Percentiles rank a stretch among this genome's conserved stretches.
These are phyloP conservation scores for Astreopora myriophthalma DNA, from an alignment of 64 coral and sea anemone genomes.

Conservation along the genomic window DNA sequence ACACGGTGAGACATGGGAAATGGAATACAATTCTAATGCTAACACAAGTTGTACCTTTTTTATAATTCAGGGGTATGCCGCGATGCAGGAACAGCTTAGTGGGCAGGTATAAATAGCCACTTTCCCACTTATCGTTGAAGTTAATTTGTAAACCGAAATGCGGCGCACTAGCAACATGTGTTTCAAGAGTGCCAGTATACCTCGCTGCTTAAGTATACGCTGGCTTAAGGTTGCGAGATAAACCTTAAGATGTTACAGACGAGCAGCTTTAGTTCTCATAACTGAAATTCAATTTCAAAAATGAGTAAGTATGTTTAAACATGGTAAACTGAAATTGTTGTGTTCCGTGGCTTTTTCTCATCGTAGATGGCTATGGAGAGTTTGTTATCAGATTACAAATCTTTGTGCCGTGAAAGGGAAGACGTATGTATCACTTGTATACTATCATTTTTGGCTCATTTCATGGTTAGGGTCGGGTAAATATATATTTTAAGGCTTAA, in stretches of 20 bases:
- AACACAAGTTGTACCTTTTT: neutral
- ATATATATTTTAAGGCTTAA: neutral
- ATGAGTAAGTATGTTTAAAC: neutral
- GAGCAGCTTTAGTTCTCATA: no score
- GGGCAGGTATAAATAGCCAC: constrained; percentile 25
- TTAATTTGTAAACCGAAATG: no score
- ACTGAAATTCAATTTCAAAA: neutral
- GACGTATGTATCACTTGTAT: constrained; percentile 38
- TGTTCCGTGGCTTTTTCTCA: neutral
- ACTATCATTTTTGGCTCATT: neutral
- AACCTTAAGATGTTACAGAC: no score
- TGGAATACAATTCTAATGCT: no score
- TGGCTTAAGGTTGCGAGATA: no score
- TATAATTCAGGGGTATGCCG: neutral
- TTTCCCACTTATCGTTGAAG: neutral
- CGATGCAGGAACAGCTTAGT: constrained; percentile 29
- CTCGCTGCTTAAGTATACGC: no score
- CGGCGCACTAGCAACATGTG: no score
- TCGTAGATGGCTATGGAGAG: constrained; percentile 78
- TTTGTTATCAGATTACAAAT: constrained; percentile 69
- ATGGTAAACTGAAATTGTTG: neutral
- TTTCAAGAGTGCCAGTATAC: no score
- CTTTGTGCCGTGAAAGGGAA: constrained; percentile 80
- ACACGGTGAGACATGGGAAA: no score
- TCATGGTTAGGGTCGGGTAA: no score